Evolutionary conservation across 2,797 vertebrate species (phyloP), one percentile per base, ranked within the genome.

Genomic region (Benthosema pterotum): DNA sequence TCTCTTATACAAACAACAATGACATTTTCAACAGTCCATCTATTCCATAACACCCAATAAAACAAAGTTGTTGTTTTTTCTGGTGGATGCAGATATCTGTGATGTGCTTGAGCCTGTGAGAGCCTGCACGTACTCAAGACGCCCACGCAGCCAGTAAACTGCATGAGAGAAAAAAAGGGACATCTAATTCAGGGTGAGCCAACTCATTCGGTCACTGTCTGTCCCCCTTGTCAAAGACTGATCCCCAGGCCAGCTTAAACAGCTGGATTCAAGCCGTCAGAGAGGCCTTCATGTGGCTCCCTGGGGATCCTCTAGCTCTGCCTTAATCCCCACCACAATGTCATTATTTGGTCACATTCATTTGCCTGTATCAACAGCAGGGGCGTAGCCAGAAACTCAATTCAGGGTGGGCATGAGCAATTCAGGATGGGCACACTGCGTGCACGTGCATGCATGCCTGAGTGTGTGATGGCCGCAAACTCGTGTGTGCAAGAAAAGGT

Each of bases 161-260:
- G 72, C 78, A 60, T 54, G 62, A 59, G 80, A 78, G 75, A 57
- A 78, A 80, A n/a, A 72, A 25, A 16, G 15, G 60, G 47, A 53
- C 52, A 56, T 65, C 62, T 64, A 71, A 87, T 82, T 77, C 76
- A 56, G 59, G 60, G 75, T 74, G 82, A 83, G 77, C 78, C 83
- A 82, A 85, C 77, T 84, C 69, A 76, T 77, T 69, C 80, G 72
- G 85, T 82, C 80, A 74, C 65, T 79, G 58, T 67, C 55, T 63
- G 78, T 83, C 73, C 65, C 56, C 70, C n/a, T n/a, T 71, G 78
- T 84, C 69, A 69, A 2, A 69, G 51, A 62, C 62, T 46, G 64
- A 51, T 77, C 82, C 80, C 83, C 69, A 62, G 84, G 76, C 74
- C 74, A 60, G 16, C 5, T 2, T 43, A 78, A n/a, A 77, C 85